Conservation (phyloP, 1,140 invertebrate species). For the Sipha flava region DNA sequence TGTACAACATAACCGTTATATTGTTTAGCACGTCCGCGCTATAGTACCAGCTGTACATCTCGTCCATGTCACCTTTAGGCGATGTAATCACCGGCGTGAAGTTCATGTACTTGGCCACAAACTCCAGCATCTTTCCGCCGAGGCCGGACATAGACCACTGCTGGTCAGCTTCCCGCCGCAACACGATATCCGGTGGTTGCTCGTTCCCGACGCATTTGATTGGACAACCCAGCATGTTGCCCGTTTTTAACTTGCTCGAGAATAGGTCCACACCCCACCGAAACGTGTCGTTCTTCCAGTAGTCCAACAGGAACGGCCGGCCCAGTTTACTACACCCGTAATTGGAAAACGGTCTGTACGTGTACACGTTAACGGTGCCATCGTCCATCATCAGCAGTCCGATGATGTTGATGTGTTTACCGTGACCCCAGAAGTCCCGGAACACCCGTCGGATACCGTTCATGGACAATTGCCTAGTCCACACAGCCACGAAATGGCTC, state of each 20-base stretch:
- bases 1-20: neutral
- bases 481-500: neutral
- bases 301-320: neutral
- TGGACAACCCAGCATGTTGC: constrained; percentile 30
- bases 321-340: constrained; percentile 1
- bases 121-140: constrained; percentile 28
- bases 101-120: constrained; percentile 32
- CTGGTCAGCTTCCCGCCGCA: neutral
- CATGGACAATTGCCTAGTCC: neutral
- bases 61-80: neutral
- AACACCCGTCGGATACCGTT: neutral
- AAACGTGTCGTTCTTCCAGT: neutral
- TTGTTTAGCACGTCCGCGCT: neutral
- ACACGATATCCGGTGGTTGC: constrained; percentile 29
- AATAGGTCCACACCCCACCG: neutral
- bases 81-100: constrained; percentile 25
- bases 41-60: constrained; percentile 29
- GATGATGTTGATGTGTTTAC: neutral
- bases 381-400: neutral
- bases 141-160: constrained; percentile 22
- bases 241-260: neutral
- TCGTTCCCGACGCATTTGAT: constrained; percentile 24
- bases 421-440: neutral
- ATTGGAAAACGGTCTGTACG: neutral
- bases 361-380: neutral